These are phyloP conservation scores for Neotoma lepida DNA, from an alignment of 2,113 vertebrate species.

Conservation along the genomic window DNA sequence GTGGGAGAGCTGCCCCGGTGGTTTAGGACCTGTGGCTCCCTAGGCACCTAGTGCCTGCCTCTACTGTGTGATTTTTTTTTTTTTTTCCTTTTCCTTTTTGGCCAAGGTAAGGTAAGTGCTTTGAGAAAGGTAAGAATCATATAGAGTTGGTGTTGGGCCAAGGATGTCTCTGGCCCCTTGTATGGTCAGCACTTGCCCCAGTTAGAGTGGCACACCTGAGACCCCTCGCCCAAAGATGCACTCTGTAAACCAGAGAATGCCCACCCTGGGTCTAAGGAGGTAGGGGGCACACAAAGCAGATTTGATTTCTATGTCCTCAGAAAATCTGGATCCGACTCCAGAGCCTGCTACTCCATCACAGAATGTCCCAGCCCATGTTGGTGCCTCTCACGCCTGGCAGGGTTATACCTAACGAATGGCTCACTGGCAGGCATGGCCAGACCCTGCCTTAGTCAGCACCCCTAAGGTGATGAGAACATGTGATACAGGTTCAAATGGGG, in stretches of 20 bases:
- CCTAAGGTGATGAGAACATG: background rate
- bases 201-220: rapidly evolving
- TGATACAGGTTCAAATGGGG: background rate
- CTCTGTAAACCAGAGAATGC: background rate
- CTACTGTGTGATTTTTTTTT: rapidly evolving
- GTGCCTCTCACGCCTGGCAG: rapidly evolving
- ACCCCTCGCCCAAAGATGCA: background rate
- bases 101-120: too few species aligned
- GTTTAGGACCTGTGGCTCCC: background rate
- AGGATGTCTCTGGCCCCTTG: background rate
- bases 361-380: rapidly evolving
- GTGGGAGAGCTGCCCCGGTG: too few species aligned
- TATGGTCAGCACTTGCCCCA: background rate
- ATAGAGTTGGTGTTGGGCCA: rapidly evolving
- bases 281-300: background rate
- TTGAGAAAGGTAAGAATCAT: background rate
- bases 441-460: rapidly evolving
- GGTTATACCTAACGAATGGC: rapidly evolving
- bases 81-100: background rate
- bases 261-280: background rate
- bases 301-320: background rate
- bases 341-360: rapidly evolving
- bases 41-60: background rate
- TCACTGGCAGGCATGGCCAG: background rate
- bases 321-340: background rate